Evolutionary conservation across 2,797 vertebrate genomes (phyloP).

Genomic region (Muscicapa comitata): DNA sequence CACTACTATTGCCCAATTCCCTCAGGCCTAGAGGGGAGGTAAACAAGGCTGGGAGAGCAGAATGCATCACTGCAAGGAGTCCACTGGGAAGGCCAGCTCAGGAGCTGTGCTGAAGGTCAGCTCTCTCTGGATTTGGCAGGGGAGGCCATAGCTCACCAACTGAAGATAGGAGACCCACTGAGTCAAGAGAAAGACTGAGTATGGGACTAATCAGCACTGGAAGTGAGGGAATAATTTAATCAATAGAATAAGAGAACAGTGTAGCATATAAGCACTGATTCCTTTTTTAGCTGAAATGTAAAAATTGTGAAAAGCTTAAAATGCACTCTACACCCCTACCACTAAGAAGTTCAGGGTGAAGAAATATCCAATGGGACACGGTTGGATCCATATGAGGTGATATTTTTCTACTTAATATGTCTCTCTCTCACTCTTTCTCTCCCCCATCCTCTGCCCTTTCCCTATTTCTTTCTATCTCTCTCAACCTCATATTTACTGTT

Average conservation of each 20-base stretch:
- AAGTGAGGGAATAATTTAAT: background rate
- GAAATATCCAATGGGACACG: rapidly evolving
- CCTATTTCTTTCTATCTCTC: background rate
- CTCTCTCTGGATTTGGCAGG: background rate
- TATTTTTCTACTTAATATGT: background rate
- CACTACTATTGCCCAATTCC: background rate
- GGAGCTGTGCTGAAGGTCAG: background rate
- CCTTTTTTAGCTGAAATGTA: background rate
- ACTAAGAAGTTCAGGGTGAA: background rate
- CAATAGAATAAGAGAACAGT: background rate
- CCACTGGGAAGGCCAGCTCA: background rate
- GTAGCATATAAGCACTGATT: background rate
- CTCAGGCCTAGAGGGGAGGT: background rate
- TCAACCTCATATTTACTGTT: background rate
- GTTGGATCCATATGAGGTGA: rapidly evolving
- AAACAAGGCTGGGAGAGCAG: background rate
- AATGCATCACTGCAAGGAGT: background rate
- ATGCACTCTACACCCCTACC: rapidly evolving
- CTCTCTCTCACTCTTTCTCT: background rate
- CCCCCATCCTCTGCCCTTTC: rapidly evolving
- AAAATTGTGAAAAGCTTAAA: too few species aligned
- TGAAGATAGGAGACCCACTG: background rate
- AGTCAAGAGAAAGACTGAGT: background rate
- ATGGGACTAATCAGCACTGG: background rate
- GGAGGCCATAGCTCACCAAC: background rate